Conservation (phyloP, 2,888 invertebrate species). For the Leptinotarsa tumamoca region DNA sequence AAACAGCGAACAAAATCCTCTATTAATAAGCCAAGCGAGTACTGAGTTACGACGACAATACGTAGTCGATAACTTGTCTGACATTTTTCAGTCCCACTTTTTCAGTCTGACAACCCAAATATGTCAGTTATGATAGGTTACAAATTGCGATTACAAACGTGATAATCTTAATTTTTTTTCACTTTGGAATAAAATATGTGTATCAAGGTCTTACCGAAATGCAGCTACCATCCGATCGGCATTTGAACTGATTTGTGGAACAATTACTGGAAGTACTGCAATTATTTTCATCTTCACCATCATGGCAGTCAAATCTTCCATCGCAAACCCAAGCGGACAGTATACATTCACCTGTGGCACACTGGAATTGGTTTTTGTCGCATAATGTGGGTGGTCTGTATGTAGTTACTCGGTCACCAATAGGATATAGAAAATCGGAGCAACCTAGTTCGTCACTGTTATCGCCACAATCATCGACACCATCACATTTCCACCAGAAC, state of each 20-base stretch:
- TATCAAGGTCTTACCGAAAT: constrained; percentile 62
- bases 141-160: too few species aligned
- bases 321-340: constrained; percentile 74
- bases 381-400: constrained; percentile 61
- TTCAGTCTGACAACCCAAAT: too few species aligned
- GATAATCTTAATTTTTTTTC: too few species aligned
- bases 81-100: too few species aligned
- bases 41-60: too few species aligned
- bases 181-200: not conserved
- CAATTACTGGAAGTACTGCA: constrained; percentile 58
- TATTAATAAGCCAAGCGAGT: too few species aligned
- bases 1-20: too few species aligned
- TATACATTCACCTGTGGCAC: constrained; percentile 72
- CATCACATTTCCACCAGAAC: constrained; percentile 86
- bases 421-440: constrained; percentile 35
- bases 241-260: constrained; percentile 69
- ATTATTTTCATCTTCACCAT: constrained; percentile 74
- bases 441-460: constrained; percentile 78
- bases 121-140: too few species aligned
- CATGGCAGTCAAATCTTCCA: constrained; percentile 70
- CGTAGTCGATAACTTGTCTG: too few species aligned
- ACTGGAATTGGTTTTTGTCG: constrained; percentile 71
- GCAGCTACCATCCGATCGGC: constrained; percentile 75
- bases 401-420: constrained; percentile 25
- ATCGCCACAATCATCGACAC: constrained; percentile 81